These are phyloP conservation scores for Echinometra lucunter DNA, from an alignment of 53 echinoderm and acorn worm species.

Conservation along the genomic window DNA sequence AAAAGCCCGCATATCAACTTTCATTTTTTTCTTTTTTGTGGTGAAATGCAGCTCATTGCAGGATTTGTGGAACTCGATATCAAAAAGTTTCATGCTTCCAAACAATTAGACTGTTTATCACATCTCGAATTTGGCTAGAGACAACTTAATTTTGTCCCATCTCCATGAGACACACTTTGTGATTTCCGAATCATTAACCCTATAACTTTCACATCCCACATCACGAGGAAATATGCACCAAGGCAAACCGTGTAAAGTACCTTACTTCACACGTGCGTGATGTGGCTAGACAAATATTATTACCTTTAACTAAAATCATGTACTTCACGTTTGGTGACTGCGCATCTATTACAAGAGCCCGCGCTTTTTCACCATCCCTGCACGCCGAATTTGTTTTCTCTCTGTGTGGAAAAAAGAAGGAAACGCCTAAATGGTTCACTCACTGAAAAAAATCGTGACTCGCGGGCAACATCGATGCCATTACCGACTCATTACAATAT, in stretches of 20 bases:
- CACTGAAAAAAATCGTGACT: slow-evolving; percentile 33
- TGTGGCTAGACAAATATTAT: slow-evolving; percentile 6
- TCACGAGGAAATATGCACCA: background rate
- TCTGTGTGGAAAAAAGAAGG: background rate
- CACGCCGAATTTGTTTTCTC: background rate
- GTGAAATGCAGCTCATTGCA: too few species aligned
- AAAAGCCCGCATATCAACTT: too few species aligned
- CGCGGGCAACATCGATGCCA: slow-evolving; percentile 39
- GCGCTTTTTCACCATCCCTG: background rate
- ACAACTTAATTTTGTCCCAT: too few species aligned
- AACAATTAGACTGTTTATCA: too few species aligned
- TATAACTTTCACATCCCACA: background rate
- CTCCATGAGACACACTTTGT: background rate
- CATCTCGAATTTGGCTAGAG: too few species aligned
- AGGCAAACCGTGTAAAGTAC: background rate
- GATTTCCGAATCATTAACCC: background rate
- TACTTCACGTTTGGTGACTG: background rate
- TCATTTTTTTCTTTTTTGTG: too few species aligned
- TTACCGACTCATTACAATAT: slow-evolving; percentile 59
- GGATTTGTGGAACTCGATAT: too few species aligned
- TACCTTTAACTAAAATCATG: background rate
- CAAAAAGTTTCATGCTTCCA: too few species aligned
- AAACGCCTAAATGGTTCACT: slow-evolving; percentile 12
- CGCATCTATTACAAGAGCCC: slow-evolving; percentile 20
- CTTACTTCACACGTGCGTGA: background rate